These are phyloP conservation scores for Zootermopsis nevadensis DNA, from an alignment of 2,888 invertebrate species.

Conservation along the genomic window DNA sequence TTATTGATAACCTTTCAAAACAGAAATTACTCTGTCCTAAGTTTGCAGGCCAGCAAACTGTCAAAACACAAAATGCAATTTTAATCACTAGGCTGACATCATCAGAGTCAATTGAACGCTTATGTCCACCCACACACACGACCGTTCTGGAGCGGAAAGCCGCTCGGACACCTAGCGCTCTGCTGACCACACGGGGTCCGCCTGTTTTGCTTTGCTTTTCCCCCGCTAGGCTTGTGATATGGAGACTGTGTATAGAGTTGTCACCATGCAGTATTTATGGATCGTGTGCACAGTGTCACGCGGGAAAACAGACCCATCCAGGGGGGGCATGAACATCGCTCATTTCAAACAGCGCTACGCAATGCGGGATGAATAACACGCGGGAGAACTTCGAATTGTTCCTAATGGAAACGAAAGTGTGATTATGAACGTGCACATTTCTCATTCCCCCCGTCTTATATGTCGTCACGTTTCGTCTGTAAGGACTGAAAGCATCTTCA, in stretches of 20 bases:
- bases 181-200: background rate
- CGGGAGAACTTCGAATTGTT: too few species aligned
- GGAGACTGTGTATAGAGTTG: slow-evolving; percentile 18
- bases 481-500: too few species aligned
- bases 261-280: slow-evolving; percentile 26
- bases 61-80: background rate
- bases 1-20: slow-evolving; percentile 7
- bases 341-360: slow-evolving; percentile 18
- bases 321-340: background rate
- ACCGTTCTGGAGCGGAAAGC: too few species aligned
- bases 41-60: too few species aligned
- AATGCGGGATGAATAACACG: background rate
- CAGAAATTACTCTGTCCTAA: background rate
- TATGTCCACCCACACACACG: too few species aligned
- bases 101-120: too few species aligned
- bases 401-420: too few species aligned
- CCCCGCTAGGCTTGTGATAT: background rate
- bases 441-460: too few species aligned
- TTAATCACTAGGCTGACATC: background rate
- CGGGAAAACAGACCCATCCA: background rate
- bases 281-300: slow-evolving; percentile 11
- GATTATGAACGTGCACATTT: too few species aligned
- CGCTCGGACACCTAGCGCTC: background rate
- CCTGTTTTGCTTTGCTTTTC: background rate
- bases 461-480: too few species aligned